Evolutionary conservation across 2,888 invertebrate species (phyloP).

Genomic region (Lasioglossum calceatum): DNA sequence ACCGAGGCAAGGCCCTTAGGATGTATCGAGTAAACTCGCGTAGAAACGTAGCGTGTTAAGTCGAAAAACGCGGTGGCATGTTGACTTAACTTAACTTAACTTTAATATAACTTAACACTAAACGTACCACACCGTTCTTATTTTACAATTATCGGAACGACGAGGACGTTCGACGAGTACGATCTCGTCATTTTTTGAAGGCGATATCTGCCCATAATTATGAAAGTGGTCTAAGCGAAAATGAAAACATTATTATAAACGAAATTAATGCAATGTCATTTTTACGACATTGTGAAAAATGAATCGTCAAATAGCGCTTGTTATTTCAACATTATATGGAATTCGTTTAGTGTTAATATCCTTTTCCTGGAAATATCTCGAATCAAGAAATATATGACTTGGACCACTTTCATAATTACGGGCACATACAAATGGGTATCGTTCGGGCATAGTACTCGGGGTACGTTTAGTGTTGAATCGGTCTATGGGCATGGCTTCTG

Average conservation of each 20-base stretch:
- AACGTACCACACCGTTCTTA: not conserved
- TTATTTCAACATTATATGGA: no score
- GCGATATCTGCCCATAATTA: not conserved
- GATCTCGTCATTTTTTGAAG: not conserved
- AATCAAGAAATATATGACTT: no score
- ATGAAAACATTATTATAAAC: no score
- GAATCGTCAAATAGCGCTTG: no score
- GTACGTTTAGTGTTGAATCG: not conserved
- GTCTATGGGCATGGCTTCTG: not conserved
- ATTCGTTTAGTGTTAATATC: no score
- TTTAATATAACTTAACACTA: not conserved
- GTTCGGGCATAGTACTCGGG: not conserved
- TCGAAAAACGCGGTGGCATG: not conserved
- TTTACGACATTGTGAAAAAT: no score
- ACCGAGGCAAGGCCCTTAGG: not conserved
- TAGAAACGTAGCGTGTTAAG: constrained; percentile 11
- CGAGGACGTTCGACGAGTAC: no score
- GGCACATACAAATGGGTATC: not conserved
- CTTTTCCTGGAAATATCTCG: no score
- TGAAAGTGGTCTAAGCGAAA: no score
- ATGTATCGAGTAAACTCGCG: not conserved
- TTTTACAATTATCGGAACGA: not conserved
- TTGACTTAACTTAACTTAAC: not conserved
- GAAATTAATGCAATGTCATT: no score
- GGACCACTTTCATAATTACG: no score